Evolutionary conservation across 2,113 vertebrate species (phyloP), one percentile per base, ranked within the genome.

Genomic region (Tiliqua scincoides): DNA sequence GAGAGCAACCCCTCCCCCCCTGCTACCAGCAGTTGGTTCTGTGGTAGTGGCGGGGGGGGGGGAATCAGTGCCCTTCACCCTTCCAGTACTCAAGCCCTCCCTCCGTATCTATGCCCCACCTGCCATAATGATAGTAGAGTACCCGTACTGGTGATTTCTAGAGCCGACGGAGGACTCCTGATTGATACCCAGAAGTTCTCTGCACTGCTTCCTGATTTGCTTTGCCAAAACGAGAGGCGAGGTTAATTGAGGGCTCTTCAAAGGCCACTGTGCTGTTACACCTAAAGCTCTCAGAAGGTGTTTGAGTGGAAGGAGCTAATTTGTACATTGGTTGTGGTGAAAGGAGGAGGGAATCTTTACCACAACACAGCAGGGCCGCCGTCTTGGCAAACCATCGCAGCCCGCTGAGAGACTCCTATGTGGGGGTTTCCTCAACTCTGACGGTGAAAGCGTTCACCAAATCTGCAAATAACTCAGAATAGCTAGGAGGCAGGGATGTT

Each of bases 401-500:
- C 32, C 43, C 25, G 3, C 37, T 52, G 21, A 23, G 59, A 25
- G 52, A n/a, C 5, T 35, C 18, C 18, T 27, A 1, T 11, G 5
- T 25, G n/a, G 57, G 30, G 15, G 12, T 30, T 35, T 61, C 3
- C 1, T 62, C 21, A 5, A n/a, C 2, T 25, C 59, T 71, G 14
- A 48, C 59, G 48, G 54, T 71, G 63, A 25, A 57, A 57, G 10
- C 8, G 8, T 4, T 48, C 43, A 48, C 43, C 4, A 48, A 48
- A 48, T 43, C 71, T 35, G 37, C 40, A 62, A 32, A 32, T 70
- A 65, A 67, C 9, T n/a, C 70, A 32, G 14, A 25, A 81, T 63
- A 62, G 87, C 67, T 87, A 86, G 88, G 85, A 80, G 62, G 81
- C 67, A 77, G 0, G 71, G 1, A 1, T 78, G 82, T 82, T 70